These are phyloP conservation scores for Trilocha varians DNA, from an alignment of 2,888 invertebrate genomes.

Conservation along the genomic window DNA sequence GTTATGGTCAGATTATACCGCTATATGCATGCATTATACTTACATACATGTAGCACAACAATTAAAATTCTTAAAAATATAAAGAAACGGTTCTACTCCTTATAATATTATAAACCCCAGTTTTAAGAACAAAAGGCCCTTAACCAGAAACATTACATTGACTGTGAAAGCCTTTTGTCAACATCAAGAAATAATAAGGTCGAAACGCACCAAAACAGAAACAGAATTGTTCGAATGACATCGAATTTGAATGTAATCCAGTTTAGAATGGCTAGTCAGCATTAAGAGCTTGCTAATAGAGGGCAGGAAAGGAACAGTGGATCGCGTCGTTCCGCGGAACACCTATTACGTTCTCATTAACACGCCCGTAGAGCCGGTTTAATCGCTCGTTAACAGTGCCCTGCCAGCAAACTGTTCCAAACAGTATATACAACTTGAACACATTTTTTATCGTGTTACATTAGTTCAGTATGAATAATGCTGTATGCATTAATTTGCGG, in stretches of 20 bases:
- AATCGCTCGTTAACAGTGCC: conserved; percentile 50
- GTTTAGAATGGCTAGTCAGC: conserved; percentile 29
- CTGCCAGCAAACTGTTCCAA: conserved; percentile 42
- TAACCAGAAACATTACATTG: too few species aligned
- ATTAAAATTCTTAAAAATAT: too few species aligned
- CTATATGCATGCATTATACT: too few species aligned
- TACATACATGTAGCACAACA: too few species aligned
- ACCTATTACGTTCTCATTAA: conserved; percentile 60
- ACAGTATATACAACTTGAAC: conserved; percentile 19
- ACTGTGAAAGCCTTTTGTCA: too few species aligned
- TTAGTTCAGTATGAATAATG: background rate
- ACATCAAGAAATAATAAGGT: too few species aligned
- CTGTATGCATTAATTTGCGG: too few species aligned
- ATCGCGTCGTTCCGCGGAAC: conserved; percentile 38
- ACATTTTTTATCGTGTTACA: background rate
- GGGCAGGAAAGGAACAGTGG: conserved; percentile 28
- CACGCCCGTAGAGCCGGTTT: conserved; percentile 42
- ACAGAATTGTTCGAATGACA: conserved; percentile 18
- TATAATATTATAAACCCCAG: too few species aligned
- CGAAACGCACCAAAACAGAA: too few species aligned
- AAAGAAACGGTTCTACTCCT: too few species aligned
- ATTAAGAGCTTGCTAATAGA: conserved; percentile 31
- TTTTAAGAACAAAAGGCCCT: too few species aligned
- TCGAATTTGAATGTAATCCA: conserved; percentile 32
- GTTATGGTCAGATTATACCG: too few species aligned